These are phyloP conservation scores for Lichenostomus cassidix DNA, from an alignment of 2,113 vertebrate species.

Conservation along the genomic window DNA sequence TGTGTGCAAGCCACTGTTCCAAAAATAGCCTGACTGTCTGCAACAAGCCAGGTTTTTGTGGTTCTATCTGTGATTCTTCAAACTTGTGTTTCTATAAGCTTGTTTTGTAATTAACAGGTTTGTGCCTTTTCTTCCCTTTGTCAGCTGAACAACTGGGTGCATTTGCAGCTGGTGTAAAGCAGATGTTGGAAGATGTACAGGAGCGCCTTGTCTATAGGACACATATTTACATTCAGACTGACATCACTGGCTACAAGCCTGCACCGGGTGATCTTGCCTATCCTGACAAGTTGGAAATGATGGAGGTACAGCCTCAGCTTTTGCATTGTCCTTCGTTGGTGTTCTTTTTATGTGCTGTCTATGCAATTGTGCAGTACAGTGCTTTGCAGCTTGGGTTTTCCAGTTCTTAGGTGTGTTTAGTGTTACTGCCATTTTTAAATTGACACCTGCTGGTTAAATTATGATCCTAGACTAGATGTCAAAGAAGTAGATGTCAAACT, in stretches of 20 bases:
- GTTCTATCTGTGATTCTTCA: not conserved
- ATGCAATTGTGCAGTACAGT: not conserved
- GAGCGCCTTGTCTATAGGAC: slow-evolving; percentile 96
- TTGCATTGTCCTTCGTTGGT: not conserved
- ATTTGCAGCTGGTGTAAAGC: slow-evolving; percentile 90
- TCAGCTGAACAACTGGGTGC: slow-evolving; percentile 88
- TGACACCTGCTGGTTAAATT: not conserved
- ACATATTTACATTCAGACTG: slow-evolving; percentile 96
- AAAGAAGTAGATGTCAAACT: not conserved
- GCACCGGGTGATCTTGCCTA: slow-evolving; percentile 95
- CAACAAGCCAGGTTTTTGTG: not conserved
- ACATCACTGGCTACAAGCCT: slow-evolving; percentile 94
- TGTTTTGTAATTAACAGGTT: not conserved
- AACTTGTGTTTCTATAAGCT: not conserved
- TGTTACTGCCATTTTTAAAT: not conserved
- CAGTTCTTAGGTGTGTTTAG: not conserved
- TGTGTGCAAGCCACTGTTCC: accelerated
- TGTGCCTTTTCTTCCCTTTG: not conserved
- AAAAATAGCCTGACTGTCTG: not conserved
- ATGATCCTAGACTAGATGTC: not conserved
- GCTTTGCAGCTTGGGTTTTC: not conserved
- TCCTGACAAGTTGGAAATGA: slow-evolving; percentile 97
- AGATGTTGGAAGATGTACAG: slow-evolving; percentile 98
- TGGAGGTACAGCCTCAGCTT: slow-evolving; percentile 82
- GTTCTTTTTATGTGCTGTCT: not conserved